Evolutionary conservation across 30 jellyfish, hydroid and myxozoan genomes (phyloP), one percentile per base, ranked within the genome.

Genomic region (Chrysaora quinquecirrha): DNA sequence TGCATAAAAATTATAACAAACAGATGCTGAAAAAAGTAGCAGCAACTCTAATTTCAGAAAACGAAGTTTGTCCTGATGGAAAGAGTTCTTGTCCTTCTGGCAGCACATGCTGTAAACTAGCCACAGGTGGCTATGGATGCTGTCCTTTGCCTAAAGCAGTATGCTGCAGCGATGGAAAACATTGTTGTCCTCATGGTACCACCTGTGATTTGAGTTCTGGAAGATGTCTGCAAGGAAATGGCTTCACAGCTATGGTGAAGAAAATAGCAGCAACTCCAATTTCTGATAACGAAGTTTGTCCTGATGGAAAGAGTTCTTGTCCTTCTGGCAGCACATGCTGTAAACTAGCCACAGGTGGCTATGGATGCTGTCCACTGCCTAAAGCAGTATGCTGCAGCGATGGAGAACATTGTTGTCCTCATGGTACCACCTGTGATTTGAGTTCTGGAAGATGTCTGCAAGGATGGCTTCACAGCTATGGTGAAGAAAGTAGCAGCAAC

Each of bases 301-400:
- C 88, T 1, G 95, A 63, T 65, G 75, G 80, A 32, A 34, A 32
- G 21, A n/a, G 62, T 10, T 3, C n/a, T 14, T 87, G 96, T 49
- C 88, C 83, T 1, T 86, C 73, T 46, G 85, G 80, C 18, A 22
- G 46, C 27, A 87, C 96, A 0, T 87, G 96, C 65, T 87, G 96
- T 33, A 34, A 48, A 23, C n/a, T 77, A 29, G 78, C 68, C 3
- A 34, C 74, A 0, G 84, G 56, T 29, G 58, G 31, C 28, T 87
- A 79, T 25, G 96, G 96, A 9, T 87, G 96, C 73, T 87, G 96
- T 62, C 92, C 92, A 0, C 18, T 0, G 12, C 52, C 21, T 32
- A 49, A 72, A 27, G 96, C 96, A 2, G 87, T 76, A 21, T 86
- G 96, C 90, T 86, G 96, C 38, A 35, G 81, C 24, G 96, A 86